These are phyloP conservation scores for Vipera ursinii DNA, from an alignment of 2,797 vertebrate genomes.

Conservation along the genomic window DNA sequence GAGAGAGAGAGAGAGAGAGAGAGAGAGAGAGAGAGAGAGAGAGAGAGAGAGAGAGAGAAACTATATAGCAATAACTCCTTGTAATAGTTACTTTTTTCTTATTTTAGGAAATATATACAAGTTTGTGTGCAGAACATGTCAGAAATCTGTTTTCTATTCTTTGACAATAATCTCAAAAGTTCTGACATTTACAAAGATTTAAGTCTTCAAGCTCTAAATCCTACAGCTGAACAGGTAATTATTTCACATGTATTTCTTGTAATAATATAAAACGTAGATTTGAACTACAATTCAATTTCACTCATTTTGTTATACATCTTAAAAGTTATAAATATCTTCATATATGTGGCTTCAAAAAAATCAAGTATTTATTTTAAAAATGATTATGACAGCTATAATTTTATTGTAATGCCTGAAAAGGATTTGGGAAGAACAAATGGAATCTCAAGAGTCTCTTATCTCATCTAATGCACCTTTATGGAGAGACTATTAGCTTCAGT, in stretches of 20 bases:
- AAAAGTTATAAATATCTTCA: not conserved
- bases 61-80: not conserved
- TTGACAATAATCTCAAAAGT: conserved; percentile 78
- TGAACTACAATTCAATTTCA: not conserved
- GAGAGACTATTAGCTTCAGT: not conserved
- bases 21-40: too few species aligned
- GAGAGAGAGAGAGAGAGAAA: too few species aligned
- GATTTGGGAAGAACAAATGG: not conserved
- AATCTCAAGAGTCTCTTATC: not conserved
- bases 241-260: not conserved
- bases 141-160: conserved; percentile 85
- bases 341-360: not conserved
- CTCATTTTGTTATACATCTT: not conserved
- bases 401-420: not conserved
- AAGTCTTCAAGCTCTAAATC: conserved; percentile 80
- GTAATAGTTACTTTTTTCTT: not conserved
- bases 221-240: conserved; percentile 79
- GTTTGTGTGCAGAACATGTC: conserved; percentile 92
- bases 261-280: not conserved
- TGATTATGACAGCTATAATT: not conserved
- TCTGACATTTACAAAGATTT: conserved; percentile 67
- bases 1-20: too few species aligned
- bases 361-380: not conserved
- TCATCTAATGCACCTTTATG: not conserved
- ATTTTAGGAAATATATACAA: conserved; percentile 90